phyloP scores from a whole-genome alignment of 2,113 vertebrate species.

The Corynorhinus townsendii region DNA sequence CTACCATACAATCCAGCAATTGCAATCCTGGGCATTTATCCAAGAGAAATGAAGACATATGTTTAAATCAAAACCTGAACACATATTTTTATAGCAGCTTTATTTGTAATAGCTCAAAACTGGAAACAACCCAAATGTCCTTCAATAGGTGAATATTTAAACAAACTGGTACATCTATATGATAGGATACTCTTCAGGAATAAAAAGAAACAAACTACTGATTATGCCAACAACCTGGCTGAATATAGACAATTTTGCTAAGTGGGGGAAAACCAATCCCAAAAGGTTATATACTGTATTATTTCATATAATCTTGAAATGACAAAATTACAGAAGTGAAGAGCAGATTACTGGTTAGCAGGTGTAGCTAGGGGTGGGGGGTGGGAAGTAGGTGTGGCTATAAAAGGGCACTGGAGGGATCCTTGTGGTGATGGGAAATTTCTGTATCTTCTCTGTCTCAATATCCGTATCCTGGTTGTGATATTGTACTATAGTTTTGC shows the following conservation, averaged over 20 bases:
- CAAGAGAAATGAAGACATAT: constrained; percentile 33
- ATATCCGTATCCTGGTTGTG: not conserved
- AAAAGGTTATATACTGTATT: not conserved
- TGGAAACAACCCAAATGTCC: not conserved
- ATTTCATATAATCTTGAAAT: not conserved
- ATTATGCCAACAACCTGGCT: not conserved
- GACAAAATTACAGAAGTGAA: not conserved
- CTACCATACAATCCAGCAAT: not conserved
- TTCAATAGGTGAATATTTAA: constrained; percentile 20
- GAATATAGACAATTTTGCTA: not conserved
- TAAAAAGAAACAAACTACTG: not conserved
- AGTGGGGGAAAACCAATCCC: not conserved
- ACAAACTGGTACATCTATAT: not conserved
- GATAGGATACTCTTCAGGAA: not conserved
- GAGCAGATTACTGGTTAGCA: not conserved
- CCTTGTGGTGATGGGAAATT: not conserved
- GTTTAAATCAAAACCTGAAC: constrained; percentile 4
- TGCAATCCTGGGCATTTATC: constrained; percentile 34
- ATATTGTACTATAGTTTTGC: not conserved
- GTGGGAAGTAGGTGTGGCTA: not conserved
- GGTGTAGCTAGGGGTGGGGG: not conserved
- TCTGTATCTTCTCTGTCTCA: not conserved
- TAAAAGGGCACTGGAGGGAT: not conserved
- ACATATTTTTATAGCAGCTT: constrained; percentile 44
- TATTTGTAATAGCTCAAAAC: constrained; percentile 17